Evolutionary conservation across 2,797 vertebrate species (phyloP).

Genomic region (Eulemur mongoz): DNA sequence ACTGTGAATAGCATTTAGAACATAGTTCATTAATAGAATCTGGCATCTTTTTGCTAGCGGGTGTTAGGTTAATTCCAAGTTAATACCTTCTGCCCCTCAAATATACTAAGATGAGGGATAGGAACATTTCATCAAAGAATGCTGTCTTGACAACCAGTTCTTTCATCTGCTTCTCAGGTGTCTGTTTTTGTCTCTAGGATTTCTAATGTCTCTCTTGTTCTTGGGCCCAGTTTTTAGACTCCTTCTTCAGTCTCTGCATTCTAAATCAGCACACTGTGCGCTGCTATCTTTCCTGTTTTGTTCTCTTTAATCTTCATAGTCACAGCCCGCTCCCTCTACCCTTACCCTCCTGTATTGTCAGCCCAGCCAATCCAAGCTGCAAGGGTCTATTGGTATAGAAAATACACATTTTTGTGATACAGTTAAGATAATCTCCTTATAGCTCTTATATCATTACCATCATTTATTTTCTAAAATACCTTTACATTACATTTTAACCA

Average conservation of each 20-base stretch:
- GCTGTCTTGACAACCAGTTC: neutral
- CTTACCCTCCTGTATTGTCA: neutral
- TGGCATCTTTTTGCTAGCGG: neutral
- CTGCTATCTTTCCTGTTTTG: neutral
- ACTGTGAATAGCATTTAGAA: neutral
- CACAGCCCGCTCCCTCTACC: neutral
- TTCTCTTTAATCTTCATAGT: neutral
- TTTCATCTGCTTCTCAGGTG: neutral
- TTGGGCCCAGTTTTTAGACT: neutral
- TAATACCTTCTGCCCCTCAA: neutral
- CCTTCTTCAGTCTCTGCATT: neutral
- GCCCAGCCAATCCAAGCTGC: neutral
- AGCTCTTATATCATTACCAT: neutral
- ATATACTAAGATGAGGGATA: neutral
- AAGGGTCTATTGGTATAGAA: neutral
- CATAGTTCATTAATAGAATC: neutral
- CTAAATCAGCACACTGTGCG: neutral
- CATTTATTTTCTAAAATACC: neutral
- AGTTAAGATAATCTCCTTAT: neutral
- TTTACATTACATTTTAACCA: neutral
- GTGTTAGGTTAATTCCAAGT: neutral
- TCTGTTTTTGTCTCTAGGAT: neutral
- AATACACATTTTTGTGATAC: neutral
- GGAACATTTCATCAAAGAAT: neutral
- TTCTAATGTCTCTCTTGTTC: neutral